phyloP scores from a whole-genome alignment of 2,113 vertebrate genomes.

The Alouatta palliata region DNA sequence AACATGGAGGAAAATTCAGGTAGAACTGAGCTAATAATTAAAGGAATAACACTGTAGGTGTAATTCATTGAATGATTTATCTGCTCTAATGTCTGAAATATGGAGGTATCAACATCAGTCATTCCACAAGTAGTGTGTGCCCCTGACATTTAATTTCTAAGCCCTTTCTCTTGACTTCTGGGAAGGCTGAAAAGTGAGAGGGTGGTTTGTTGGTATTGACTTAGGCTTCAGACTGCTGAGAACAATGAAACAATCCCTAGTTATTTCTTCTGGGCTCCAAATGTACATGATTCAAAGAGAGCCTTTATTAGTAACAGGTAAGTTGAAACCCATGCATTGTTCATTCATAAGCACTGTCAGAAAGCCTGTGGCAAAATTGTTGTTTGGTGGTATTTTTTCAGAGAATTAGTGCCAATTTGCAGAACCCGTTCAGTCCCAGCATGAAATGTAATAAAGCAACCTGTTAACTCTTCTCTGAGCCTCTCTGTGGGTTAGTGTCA shows the following conservation, averaged over 20 bases:
- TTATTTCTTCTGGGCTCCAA: not conserved
- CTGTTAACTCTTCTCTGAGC: not conserved
- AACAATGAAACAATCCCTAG: not conserved
- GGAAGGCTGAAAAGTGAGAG: not conserved
- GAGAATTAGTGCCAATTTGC: not conserved
- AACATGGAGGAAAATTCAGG: conserved; percentile 30
- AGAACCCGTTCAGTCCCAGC: not conserved
- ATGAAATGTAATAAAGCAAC: not conserved
- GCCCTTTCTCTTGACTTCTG: not conserved
- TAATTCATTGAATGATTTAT: not conserved
- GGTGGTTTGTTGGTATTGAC: not conserved
- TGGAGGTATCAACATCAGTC: not conserved
- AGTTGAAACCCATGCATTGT: not conserved
- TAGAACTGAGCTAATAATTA: not conserved
- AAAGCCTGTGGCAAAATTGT: not conserved
- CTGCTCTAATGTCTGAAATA: not conserved
- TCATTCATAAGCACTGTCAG: not conserved
- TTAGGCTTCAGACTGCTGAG: not conserved
- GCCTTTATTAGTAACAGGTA: not conserved
- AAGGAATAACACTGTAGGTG: not conserved
- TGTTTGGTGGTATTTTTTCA: conserved; percentile 19
- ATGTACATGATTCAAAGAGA: not conserved
- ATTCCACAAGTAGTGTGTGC: not conserved
- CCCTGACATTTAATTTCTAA: not conserved
- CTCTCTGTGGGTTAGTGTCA: not conserved